These are phyloP conservation scores for Sanderia malayensis DNA, from an alignment of 30 jellyfish, hydroid and myxozoan genomes.

Conservation along the genomic window DNA sequence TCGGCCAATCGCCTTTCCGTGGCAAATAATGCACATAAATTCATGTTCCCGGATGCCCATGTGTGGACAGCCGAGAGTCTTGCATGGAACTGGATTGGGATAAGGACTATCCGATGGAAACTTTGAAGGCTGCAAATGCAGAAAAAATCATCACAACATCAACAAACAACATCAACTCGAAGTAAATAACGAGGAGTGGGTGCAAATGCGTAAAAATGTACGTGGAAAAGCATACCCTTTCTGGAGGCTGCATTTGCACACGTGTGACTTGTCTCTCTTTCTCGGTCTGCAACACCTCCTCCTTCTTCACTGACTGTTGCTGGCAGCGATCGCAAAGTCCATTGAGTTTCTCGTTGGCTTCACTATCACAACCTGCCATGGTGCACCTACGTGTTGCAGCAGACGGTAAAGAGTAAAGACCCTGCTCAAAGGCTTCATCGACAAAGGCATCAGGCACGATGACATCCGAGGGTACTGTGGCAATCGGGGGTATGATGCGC, in stretches of 20 bases:
- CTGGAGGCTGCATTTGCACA: neutral
- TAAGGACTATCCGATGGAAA: constrained; percentile 38
- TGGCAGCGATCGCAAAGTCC: constrained; percentile 41
- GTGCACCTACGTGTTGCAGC: constrained; percentile 10
- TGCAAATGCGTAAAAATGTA: too few relatives aligned
- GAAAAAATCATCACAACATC: neutral
- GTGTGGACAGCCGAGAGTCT: constrained; percentile 69
- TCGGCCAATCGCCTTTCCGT: neutral
- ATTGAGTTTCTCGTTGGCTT: neutral
- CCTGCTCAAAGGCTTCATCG: constrained; percentile 36
- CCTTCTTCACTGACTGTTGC: constrained; percentile 12
- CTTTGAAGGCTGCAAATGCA: constrained; percentile 4
- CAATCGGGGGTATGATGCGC: too few relatives aligned
- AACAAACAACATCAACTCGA: too few relatives aligned
- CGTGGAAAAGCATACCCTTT: constrained; percentile 8
- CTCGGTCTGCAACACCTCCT: neutral
- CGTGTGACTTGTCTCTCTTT: neutral
- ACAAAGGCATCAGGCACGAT: neutral
- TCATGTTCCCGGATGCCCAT: constrained; percentile 20
- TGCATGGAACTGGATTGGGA: constrained; percentile 54
- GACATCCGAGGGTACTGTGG: neutral
- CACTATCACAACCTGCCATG: constrained; percentile 11
- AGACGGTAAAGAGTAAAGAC: constrained; percentile 19
- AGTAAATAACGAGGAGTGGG: neutral
- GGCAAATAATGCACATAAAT: constrained; percentile 42